A percentile compares a stretch with the other conserved stretches of the same genome.
phyloP scores from a whole-genome alignment of 2,888 invertebrate species.

The Gastrophysa polygoni region DNA sequence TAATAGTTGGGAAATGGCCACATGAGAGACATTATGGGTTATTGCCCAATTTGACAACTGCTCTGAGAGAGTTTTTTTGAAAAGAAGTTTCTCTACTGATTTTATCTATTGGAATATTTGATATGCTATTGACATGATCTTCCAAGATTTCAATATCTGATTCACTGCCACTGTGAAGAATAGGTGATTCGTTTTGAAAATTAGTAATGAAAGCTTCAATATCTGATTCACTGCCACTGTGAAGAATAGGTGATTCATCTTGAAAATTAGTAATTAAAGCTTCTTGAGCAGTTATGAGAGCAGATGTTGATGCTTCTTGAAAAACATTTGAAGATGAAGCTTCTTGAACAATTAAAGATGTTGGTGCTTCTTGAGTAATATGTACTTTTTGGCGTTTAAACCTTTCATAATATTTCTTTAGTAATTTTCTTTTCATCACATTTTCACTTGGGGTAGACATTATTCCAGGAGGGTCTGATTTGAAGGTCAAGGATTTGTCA shows the following conservation, averaged over 20 bases:
- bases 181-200: slow-evolving; percentile 3
- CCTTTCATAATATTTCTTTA: slow-evolving; percentile 9
- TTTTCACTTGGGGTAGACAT: slow-evolving; percentile 8
- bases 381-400: slow-evolving; percentile 11
- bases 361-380: slow-evolving; percentile 13
- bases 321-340: not conserved
- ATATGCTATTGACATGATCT: slow-evolving; percentile 13
- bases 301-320: slow-evolving; percentile 6
- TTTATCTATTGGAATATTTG: slow-evolving; percentile 13
- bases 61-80: slow-evolving; percentile 7
- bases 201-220: slow-evolving; percentile 1
- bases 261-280: slow-evolving; percentile 1
- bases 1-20: slow-evolving; percentile 9
- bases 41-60: slow-evolving; percentile 15
- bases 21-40: slow-evolving; percentile 15
- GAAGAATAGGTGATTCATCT: not conserved
- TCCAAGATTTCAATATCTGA: slow-evolving; percentile 11
- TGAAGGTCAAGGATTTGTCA: not conserved
- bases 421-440: slow-evolving; percentile 7
- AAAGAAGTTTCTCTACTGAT: slow-evolving; percentile 4
- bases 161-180: not conserved
- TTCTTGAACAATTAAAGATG: not conserved
- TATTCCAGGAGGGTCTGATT: slow-evolving; percentile 8
- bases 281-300: not conserved
- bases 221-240: not conserved